These are phyloP conservation scores for Hoplodrina ambigua DNA, from an alignment of 2,888 invertebrate genomes.

Conservation along the genomic window DNA sequence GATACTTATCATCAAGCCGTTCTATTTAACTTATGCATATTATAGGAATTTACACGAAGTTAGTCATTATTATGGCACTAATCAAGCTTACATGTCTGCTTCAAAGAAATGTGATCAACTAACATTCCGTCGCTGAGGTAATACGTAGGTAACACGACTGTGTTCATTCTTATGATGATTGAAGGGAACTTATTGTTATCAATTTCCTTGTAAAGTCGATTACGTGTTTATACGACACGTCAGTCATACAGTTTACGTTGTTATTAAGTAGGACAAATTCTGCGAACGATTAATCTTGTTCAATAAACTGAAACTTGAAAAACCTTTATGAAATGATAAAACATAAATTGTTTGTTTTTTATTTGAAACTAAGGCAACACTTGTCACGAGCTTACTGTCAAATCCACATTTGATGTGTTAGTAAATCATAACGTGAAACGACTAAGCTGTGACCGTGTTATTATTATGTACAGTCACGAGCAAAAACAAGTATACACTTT, in stretches of 20 bases:
- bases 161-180: conserved; percentile 1
- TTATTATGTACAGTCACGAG: too few relatives aligned
- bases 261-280: background rate
- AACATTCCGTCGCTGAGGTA: background rate
- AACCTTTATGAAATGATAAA: background rate
- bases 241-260: background rate
- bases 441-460: background rate
- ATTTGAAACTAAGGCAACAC: too few relatives aligned
- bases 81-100: background rate
- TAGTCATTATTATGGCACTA: background rate
- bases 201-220: conserved; percentile 8
- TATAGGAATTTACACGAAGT: background rate
- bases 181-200: conserved; percentile 10
- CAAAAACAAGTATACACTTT: too few relatives aligned
- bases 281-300: background rate
- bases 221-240: background rate
- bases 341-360: too few relatives aligned
- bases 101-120: conserved; percentile 5
- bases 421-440: conserved; percentile 10
- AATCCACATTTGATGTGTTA: background rate
- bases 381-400: background rate
- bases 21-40: background rate
- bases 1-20: background rate
- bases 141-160: background rate
- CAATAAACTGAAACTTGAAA: background rate